A percentile compares a stretch with the other conserved stretches of the same genome.
These are phyloP conservation scores for Porites evermanni DNA, from an alignment of 92 coral and sea anemone species.

Conservation along the genomic window DNA sequence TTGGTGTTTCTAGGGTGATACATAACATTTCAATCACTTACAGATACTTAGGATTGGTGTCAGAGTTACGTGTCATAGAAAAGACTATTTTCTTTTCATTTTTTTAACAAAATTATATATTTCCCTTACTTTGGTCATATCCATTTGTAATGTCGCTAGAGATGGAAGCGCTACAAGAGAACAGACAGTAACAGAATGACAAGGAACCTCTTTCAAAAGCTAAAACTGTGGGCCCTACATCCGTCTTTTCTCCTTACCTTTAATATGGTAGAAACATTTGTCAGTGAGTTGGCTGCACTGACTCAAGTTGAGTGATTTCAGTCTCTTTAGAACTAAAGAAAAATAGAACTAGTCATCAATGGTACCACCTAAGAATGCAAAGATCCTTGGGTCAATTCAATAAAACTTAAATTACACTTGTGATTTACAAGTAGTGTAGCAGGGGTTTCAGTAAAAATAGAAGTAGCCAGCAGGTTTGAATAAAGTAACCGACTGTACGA, in stretches of 20 bases:
- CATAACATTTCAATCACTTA: no score
- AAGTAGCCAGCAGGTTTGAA: no score
- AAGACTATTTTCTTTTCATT: neutral
- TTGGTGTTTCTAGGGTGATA: no score
- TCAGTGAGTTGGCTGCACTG: slow-evolving; percentile 91
- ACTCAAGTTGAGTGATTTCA: slow-evolving; percentile 78
- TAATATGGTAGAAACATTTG: slow-evolving; percentile 82
- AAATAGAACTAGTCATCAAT: neutral
- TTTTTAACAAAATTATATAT: neutral
- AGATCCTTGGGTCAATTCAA: no score
- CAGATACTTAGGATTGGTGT: neutral
- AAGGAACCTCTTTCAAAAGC: neutral
- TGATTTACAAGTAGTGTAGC: no score
- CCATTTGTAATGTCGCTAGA: slow-evolving; percentile 73
- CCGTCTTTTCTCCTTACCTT: slow-evolving; percentile 54
- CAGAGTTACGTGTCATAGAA: no score
- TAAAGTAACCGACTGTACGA: no score
- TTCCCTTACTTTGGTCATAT: slow-evolving; percentile 72
- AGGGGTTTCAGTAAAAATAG: no score
- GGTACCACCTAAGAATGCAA: no score
- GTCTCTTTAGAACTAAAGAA: slow-evolving; percentile 73
- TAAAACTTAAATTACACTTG: no score
- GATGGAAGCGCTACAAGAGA: slow-evolving; percentile 65
- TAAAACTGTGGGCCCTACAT: neutral
- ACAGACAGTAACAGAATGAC: neutral